These are phyloP conservation scores for Malthinus flaveolus DNA, from an alignment of 2,888 invertebrate genomes.

Conservation along the genomic window DNA sequence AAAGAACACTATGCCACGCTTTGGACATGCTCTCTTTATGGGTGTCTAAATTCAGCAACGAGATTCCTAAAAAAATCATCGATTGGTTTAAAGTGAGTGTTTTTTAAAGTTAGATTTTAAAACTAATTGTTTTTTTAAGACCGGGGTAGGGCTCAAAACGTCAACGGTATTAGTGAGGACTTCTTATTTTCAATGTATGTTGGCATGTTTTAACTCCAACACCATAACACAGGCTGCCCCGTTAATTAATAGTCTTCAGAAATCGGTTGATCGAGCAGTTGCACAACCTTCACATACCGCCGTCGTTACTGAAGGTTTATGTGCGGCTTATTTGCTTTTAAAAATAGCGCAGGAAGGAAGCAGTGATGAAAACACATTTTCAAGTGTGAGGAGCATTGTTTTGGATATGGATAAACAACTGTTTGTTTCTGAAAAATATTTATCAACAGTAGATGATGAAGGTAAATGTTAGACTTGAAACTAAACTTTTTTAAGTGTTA, in stretches of 20 bases:
- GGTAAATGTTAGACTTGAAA: slow-evolving; percentile 46
- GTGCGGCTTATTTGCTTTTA: slow-evolving; percentile 69
- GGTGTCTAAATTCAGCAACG: slow-evolving; percentile 68
- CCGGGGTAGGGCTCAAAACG: slow-evolving; percentile 74
- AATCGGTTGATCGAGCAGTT: slow-evolving; percentile 74
- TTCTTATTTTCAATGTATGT: slow-evolving; percentile 77
- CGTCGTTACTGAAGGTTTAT: slow-evolving; percentile 72
- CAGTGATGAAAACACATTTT: slow-evolving; percentile 58
- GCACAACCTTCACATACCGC: slow-evolving; percentile 73
- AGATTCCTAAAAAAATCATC: slow-evolving; percentile 67
- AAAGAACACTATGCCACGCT: slow-evolving; percentile 82
- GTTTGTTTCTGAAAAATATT: slow-evolving; percentile 81
- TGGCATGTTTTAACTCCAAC: slow-evolving; percentile 64
- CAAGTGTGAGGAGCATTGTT: slow-evolving; percentile 70
- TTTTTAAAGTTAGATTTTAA: not conserved
- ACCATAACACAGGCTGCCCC: slow-evolving; percentile 54
- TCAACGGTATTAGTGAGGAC: slow-evolving; percentile 77
- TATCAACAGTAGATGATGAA: slow-evolving; percentile 72
- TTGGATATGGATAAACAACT: slow-evolving; percentile 76
- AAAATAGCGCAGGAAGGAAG: slow-evolving; percentile 60
- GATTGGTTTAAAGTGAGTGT: slow-evolving; percentile 63
- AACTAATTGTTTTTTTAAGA: slow-evolving; percentile 56
- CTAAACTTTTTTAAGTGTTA: not conserved
- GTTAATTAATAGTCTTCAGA: slow-evolving; percentile 67
- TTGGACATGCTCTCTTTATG: slow-evolving; percentile 81